A percentile compares a stretch with the other conserved stretches of the same genome.
phyloP scores from a whole-genome alignment of 2,797 vertebrate species.

The Limosa lapponica region DNA sequence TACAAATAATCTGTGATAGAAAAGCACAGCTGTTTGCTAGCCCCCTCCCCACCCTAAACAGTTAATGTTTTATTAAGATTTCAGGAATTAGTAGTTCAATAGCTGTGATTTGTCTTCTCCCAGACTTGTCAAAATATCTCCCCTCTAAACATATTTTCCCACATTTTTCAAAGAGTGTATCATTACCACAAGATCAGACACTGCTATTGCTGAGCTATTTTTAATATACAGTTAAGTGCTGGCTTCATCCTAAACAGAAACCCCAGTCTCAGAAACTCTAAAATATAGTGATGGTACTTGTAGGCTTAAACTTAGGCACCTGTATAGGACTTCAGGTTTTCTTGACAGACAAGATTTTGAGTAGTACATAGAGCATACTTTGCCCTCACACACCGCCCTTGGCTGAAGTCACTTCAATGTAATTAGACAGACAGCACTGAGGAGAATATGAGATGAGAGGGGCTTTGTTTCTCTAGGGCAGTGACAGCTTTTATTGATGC shows the following conservation, averaged over 20 bases:
- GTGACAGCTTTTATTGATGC: background rate
- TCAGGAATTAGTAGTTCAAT: background rate
- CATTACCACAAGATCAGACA: background rate
- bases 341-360: background rate
- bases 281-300: background rate
- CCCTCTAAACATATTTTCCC: background rate
- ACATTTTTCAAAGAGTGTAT: background rate
- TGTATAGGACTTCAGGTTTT: background rate
- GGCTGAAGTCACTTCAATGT: background rate
- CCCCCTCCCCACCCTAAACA: background rate
- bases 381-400: background rate
- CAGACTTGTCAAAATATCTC: background rate
- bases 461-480: background rate
- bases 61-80: background rate
- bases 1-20: background rate
- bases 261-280: background rate
- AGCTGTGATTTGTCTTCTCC: background rate
- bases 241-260: background rate
- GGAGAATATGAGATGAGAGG: background rate
- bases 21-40: background rate
- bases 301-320: background rate
- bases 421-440: background rate
- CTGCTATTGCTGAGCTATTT: background rate
- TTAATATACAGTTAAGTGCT: background rate
- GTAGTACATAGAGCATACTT: background rate